phyloP scores from a whole-genome alignment of 2,888 invertebrate genomes.

The Chrysolina americana region DNA sequence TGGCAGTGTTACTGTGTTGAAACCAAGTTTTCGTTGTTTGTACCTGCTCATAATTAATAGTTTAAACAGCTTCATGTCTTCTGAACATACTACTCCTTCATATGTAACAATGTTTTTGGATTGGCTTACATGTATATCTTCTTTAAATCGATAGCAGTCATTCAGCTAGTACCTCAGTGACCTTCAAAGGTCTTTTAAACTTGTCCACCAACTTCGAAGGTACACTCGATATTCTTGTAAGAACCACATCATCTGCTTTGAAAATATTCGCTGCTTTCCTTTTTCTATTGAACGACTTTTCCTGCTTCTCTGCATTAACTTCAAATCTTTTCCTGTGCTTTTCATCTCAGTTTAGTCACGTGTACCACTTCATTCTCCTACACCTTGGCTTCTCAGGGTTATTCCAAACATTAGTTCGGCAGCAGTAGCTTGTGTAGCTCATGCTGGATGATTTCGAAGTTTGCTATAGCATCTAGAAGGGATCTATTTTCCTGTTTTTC shows the following conservation, averaged over 20 bases:
- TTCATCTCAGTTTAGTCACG: slow-evolving; percentile 10
- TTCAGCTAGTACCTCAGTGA: slow-evolving; percentile 3
- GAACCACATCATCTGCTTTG: slow-evolving; percentile 6
- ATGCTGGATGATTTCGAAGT: too few relatives aligned
- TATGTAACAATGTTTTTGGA: background rate
- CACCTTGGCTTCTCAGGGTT: too few relatives aligned
- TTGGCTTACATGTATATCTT: background rate
- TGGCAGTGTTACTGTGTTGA: too few relatives aligned
- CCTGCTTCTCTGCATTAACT: slow-evolving; percentile 12
- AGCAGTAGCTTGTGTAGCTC: too few relatives aligned
- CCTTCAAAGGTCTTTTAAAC: slow-evolving; percentile 4
- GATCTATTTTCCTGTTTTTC: too few relatives aligned
- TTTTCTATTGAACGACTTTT: slow-evolving; percentile 15
- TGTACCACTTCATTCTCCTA: background rate
- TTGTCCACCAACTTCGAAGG: slow-evolving; percentile 13
- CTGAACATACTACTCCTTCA: slow-evolving; percentile 7
- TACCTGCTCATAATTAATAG: too few relatives aligned
- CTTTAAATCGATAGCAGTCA: slow-evolving; percentile 9
- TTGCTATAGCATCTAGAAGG: too few relatives aligned
- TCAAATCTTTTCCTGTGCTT: slow-evolving; percentile 18
- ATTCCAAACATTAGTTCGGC: too few relatives aligned
- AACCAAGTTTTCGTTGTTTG: too few relatives aligned
- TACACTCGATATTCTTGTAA: slow-evolving; percentile 20
- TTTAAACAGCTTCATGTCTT: background rate
- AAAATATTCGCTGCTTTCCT: slow-evolving; percentile 21